These are phyloP conservation scores for Myotis yumanensis DNA, from an alignment of 2,113 vertebrate species.

Conservation along the genomic window DNA sequence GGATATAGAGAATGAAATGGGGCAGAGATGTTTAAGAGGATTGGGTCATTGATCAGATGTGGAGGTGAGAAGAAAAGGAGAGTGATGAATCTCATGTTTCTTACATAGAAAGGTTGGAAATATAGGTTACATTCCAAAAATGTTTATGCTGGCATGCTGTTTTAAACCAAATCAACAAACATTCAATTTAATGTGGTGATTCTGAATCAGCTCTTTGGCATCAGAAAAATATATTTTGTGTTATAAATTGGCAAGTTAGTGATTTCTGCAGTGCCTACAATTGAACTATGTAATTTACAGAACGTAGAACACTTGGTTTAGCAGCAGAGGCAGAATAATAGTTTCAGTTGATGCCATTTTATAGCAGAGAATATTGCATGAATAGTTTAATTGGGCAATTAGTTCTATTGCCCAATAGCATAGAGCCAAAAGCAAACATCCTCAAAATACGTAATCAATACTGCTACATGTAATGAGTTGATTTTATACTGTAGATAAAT, in stretches of 20 bases:
- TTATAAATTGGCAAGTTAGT: constrained; percentile 7
- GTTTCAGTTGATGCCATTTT: constrained; percentile 29
- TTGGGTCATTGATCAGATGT: neutral
- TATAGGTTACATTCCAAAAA: neutral
- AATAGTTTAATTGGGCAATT: constrained; percentile 67
- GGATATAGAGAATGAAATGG: neutral
- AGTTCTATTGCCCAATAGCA: constrained; percentile 21
- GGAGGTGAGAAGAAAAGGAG: neutral
- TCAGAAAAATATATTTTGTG: neutral
- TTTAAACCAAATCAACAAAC: constrained; percentile 40
- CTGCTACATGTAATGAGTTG: neutral
- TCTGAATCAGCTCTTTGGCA: constrained; percentile 16
- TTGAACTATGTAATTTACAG: constrained; percentile 39
- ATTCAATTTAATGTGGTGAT: neutral
- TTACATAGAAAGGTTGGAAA: neutral
- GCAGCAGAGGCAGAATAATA: constrained; percentile 32
- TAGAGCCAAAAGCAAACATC: constrained; percentile 12
- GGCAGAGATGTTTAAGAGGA: neutral
- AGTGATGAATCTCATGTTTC: neutral
- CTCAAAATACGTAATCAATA: constrained; percentile 57
- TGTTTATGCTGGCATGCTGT: neutral
- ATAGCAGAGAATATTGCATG: constrained; percentile 13
- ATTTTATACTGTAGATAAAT: constrained; percentile 31
- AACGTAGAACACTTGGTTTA: neutral
- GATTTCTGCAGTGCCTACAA: neutral